phyloP scores from a whole-genome alignment of 2,888 invertebrate species.

The Apotomis betuletana region DNA sequence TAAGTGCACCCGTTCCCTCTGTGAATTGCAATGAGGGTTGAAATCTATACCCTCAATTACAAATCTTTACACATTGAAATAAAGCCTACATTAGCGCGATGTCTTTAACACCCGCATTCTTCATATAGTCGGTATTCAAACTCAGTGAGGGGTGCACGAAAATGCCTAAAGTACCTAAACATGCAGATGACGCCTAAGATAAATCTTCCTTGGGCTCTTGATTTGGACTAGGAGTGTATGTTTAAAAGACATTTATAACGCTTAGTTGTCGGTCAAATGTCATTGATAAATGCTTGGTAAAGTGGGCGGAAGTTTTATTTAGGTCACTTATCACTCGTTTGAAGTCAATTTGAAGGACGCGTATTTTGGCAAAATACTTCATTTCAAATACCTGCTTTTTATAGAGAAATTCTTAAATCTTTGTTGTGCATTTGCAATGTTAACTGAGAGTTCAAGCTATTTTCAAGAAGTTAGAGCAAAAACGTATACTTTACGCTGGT shows the following conservation, averaged over 20 bases:
- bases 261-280: too few relatives aligned
- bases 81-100: neutral
- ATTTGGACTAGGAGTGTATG: neutral
- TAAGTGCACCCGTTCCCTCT: slow-evolving; percentile 33
- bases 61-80: neutral
- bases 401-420: too few relatives aligned
- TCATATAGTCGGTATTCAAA: slow-evolving; percentile 11
- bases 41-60: neutral
- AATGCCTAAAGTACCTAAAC: slow-evolving; percentile 25
- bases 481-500: too few relatives aligned
- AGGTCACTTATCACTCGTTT: too few relatives aligned
- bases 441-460: too few relatives aligned
- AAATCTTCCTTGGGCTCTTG: slow-evolving; percentile 3
- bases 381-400: too few relatives aligned
- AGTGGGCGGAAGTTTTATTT: too few relatives aligned
- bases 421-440: too few relatives aligned
- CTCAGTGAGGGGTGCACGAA: slow-evolving; percentile 24
- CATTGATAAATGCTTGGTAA: too few relatives aligned
- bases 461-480: too few relatives aligned
- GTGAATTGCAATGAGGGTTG: slow-evolving; percentile 29
- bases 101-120: slow-evolving; percentile 9
- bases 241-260: neutral
- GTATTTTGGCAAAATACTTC: too few relatives aligned
- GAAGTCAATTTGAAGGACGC: too few relatives aligned
- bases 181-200: slow-evolving; percentile 9